Conservation (phyloP, 2,113 vertebrate species). For the Variabilichromis moorii region DNA sequence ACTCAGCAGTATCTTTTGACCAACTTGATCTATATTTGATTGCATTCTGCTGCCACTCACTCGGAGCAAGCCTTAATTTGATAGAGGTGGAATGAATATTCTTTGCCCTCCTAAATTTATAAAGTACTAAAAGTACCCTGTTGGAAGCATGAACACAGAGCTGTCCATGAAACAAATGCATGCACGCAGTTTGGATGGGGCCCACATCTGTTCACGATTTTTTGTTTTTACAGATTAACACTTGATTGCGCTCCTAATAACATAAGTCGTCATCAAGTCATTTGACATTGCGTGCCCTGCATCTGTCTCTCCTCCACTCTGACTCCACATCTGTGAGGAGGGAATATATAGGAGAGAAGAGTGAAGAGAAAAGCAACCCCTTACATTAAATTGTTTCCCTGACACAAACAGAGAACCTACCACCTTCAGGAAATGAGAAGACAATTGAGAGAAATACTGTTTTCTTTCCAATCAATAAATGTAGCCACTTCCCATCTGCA, state of each 20-base stretch:
- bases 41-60: not conserved
- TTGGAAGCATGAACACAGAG: not conserved
- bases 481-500: not conserved
- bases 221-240: not conserved
- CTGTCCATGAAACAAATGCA: not conserved
- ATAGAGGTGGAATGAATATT: constrained; percentile 2
- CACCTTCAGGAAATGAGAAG: not conserved
- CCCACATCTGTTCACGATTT: not conserved
- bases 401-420: not conserved
- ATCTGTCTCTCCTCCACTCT: not conserved
- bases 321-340: not conserved
- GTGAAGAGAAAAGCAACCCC: not conserved
- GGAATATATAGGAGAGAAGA: not conserved
- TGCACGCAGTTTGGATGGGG: not conserved
- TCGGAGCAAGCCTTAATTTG: not conserved
- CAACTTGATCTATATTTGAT: not conserved
- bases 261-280: not conserved
- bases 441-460: not conserved
- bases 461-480: not conserved
- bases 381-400: not conserved
- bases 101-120: not conserved
- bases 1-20: not conserved
- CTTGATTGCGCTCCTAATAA: not conserved
- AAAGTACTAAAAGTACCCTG: not conserved
- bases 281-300: not conserved